Conservation (phyloP, 2,113 vertebrate genomes). For the Pycnonotus jocosus region DNA sequence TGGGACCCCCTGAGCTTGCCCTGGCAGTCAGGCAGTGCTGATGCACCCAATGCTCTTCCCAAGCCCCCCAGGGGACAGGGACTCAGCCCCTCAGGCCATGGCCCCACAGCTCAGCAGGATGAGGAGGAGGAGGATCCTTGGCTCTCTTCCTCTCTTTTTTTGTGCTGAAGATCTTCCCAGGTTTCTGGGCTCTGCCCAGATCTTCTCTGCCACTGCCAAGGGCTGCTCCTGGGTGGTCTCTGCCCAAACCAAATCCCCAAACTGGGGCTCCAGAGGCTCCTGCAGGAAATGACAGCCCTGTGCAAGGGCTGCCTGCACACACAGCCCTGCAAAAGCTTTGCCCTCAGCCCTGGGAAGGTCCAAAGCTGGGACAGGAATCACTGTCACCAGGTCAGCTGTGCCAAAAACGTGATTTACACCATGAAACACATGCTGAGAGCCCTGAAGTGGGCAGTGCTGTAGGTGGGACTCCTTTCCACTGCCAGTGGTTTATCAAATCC, state of each 20-base stretch:
- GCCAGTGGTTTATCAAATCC: not conserved
- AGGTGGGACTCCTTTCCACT: not conserved
- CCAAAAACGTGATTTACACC: not conserved
- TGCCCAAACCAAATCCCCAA: not conserved
- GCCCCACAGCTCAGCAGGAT: not conserved
- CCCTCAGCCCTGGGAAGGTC: not conserved
- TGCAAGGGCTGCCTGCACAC: not conserved
- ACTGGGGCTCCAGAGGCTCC: not conserved
- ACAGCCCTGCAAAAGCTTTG: not conserved
- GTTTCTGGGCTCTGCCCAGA: not conserved
- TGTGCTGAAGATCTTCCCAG: not conserved
- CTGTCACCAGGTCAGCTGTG: not conserved
- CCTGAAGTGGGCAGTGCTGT: not conserved
- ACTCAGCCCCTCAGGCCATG: not conserved
- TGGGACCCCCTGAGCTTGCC: not conserved
- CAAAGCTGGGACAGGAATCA: not conserved
- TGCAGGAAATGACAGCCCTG: not conserved
- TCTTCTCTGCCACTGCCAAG: not conserved
- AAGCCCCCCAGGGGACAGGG: rapidly evolving
- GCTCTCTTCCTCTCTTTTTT: not conserved
- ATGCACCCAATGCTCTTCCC: not conserved
- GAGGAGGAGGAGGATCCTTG: not conserved
- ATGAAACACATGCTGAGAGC: rapidly evolving
- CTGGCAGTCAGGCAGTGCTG: not conserved
- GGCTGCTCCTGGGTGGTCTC: not conserved